Evolutionary conservation across 2,888 invertebrate species (phyloP).

Genomic region (Tridacna crocea): DNA sequence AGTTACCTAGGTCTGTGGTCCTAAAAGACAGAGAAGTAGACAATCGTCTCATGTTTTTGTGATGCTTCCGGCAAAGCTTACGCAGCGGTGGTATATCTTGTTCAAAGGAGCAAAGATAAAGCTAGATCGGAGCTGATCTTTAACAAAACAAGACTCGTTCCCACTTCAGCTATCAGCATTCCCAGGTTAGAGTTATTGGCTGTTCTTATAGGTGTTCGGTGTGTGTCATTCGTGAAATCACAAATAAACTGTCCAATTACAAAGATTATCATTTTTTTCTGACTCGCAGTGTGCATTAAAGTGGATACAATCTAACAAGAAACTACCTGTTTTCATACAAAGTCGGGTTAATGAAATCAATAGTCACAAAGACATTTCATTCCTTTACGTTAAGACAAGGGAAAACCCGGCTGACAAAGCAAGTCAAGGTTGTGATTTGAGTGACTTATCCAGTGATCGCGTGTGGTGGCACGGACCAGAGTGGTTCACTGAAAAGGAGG

Average conservation of each 20-base stretch:
- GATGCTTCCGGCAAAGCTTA: slow-evolving; percentile 30
- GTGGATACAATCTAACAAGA: slow-evolving; percentile 23
- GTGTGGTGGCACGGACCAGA: slow-evolving; percentile 44
- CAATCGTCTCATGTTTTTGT: slow-evolving; percentile 29
- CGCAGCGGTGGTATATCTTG: slow-evolving; percentile 31
- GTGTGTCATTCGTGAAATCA: slow-evolving; percentile 16
- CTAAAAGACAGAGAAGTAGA: background rate
- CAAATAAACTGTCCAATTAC: slow-evolving; percentile 7
- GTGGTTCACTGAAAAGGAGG: background rate
- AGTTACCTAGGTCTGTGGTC: too few species aligned
- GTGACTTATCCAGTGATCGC: background rate
- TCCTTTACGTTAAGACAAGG: slow-evolving; percentile 21
- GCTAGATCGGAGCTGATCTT: slow-evolving; percentile 24
- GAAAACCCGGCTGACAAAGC: slow-evolving; percentile 44
- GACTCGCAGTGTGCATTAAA: slow-evolving; percentile 26
- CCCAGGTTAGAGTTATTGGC: slow-evolving; percentile 43
- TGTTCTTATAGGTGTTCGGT: slow-evolving; percentile 28
- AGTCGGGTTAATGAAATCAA: slow-evolving; percentile 36
- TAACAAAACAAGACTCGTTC: slow-evolving; percentile 22
- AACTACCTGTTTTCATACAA: slow-evolving; percentile 12
- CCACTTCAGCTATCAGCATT: slow-evolving; percentile 23
- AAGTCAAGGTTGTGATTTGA: background rate
- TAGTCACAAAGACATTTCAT: slow-evolving; percentile 2
- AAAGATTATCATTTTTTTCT: slow-evolving; percentile 1
- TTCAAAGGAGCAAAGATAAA: background rate